phyloP scores from a whole-genome alignment of 2,888 invertebrate genomes.

The Cantharis nigra region DNA sequence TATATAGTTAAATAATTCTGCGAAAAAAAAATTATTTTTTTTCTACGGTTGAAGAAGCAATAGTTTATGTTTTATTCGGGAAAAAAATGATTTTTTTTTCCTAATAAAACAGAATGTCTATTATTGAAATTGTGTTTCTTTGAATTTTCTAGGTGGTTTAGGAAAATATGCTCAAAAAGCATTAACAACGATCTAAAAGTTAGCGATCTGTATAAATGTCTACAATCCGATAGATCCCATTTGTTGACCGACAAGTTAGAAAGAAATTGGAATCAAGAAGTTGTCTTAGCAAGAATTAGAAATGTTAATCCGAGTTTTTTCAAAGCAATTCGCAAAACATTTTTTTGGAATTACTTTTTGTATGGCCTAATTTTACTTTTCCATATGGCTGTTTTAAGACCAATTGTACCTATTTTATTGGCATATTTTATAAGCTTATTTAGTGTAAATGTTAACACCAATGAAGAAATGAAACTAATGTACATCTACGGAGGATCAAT shows the following conservation, averaged over 20 bases:
- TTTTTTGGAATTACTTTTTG: background rate
- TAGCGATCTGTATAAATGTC: conserved; percentile 66
- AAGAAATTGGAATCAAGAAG: background rate
- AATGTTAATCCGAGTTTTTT: background rate
- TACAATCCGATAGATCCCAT: conserved; percentile 65
- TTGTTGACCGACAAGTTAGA: background rate
- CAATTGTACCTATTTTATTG: conserved; percentile 27
- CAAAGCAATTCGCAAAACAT: background rate
- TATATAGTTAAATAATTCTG: too few species aligned
- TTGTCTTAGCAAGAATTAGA: background rate
- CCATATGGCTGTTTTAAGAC: conserved; percentile 5
- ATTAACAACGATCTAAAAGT: conserved; percentile 65
- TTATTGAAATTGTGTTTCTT: background rate
- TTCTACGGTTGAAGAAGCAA: too few species aligned
- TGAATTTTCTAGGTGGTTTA: conserved; percentile 49
- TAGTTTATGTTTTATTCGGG: too few species aligned
- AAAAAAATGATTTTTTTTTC: too few species aligned
- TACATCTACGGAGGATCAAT: conserved; percentile 34
- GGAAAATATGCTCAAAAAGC: conserved; percentile 58
- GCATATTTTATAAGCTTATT: conserved; percentile 28
- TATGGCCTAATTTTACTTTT: background rate
- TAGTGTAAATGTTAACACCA: background rate
- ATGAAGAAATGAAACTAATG: conserved; percentile 18
- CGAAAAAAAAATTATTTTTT: too few species aligned
- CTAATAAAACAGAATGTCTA: too few species aligned